Evolutionary conservation across 1,140 invertebrate species (phyloP).

Genomic region (Reticulitermes speratus): DNA sequence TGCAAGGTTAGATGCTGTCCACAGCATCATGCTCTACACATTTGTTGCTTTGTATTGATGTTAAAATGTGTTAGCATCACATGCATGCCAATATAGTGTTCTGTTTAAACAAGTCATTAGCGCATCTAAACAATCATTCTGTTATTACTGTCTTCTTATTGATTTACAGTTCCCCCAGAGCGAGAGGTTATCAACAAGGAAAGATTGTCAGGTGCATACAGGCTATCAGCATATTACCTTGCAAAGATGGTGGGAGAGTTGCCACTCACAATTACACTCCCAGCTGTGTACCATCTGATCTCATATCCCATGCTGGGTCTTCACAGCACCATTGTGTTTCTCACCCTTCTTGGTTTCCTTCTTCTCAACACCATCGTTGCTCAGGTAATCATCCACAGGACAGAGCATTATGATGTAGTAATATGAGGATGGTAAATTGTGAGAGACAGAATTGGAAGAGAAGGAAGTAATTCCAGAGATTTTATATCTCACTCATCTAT

Average conservation of each 20-base stretch:
- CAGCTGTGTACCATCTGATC: constrained; percentile 76
- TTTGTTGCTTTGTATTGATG: constrained; percentile 78
- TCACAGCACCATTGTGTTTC: constrained; percentile 63
- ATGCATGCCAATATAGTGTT: neutral
- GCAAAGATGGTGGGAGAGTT: constrained; percentile 85
- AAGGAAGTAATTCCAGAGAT: no score
- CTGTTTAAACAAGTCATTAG: neutral
- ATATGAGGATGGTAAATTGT: no score
- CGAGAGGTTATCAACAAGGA: constrained; percentile 83
- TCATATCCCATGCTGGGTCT: constrained; percentile 76
- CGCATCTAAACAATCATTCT: neutral
- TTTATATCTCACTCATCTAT: no score
- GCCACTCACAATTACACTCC: constrained; percentile 73
- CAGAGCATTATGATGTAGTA: neutral
- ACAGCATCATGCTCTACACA: constrained; percentile 81
- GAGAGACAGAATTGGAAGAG: no score
- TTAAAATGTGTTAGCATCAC: constrained; percentile 46
- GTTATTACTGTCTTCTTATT: neutral
- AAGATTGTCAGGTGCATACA: constrained; percentile 75
- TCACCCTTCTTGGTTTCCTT: constrained; percentile 69
- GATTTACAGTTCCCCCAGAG: constrained; percentile 70
- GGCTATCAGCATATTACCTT: constrained; percentile 81
- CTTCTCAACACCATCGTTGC: constrained; percentile 77
- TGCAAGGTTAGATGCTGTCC: constrained; percentile 85
- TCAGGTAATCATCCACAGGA: constrained; percentile 52